Percentiles rank a stretch among this genome's conserved stretches.
Evolutionary conservation across 2,113 vertebrate species (phyloP).

Genomic region (Hypocryptadius cinnamomeus): DNA sequence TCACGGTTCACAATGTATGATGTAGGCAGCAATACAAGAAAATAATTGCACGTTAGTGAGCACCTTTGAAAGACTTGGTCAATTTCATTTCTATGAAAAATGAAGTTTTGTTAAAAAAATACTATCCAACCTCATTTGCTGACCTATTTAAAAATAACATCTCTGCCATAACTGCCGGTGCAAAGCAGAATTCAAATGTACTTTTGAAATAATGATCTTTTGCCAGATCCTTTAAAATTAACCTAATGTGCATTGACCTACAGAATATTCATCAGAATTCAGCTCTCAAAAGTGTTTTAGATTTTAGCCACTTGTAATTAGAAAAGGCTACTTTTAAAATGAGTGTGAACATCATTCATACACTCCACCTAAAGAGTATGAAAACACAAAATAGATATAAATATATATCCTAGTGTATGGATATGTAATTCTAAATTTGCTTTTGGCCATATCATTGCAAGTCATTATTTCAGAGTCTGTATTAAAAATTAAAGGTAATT

Average conservation of each 20-base stretch:
- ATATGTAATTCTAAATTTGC: neutral
- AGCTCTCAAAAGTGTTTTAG: neutral
- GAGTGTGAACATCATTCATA: neutral
- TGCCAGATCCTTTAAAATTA: neutral
- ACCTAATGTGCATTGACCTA: neutral
- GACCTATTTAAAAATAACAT: neutral
- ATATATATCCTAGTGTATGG: neutral
- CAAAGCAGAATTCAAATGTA: neutral
- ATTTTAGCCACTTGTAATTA: neutral
- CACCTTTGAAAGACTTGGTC: neutral
- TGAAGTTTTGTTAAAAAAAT: neutral
- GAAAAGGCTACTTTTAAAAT: neutral
- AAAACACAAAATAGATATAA: neutral
- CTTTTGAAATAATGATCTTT: neutral
- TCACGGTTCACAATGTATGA: neutral
- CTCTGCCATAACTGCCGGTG: neutral
- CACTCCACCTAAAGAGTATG: neutral
- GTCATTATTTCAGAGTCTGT: neutral
- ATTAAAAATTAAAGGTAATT: neutral
- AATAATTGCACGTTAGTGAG: neutral
- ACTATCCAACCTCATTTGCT: neutral
- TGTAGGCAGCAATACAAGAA: neutral
- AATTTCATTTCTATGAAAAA: neutral
- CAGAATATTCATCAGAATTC: neutral
- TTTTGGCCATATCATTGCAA: neutral